Base-by-base conservation (phyloP, 2,888 invertebrate species). In the Drosophila merina region DNA sequence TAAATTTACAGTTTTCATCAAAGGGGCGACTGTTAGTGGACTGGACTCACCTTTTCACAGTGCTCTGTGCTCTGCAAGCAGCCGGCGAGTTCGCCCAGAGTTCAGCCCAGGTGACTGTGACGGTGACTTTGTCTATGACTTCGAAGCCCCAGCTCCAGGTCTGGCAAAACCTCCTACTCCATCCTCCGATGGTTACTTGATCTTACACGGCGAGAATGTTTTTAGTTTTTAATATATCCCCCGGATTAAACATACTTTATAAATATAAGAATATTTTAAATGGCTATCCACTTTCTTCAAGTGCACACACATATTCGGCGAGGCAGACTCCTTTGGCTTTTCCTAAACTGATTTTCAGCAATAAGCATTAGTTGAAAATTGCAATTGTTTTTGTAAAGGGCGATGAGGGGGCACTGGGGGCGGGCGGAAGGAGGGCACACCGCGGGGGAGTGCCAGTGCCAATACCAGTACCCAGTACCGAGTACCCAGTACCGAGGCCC, bases 1-100 rank as follows among this genome's bases (percentile, higher is more conserved):
- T 88, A 89, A 89, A 90, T 89, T 89, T 90, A 90, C 90, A 89
- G 89, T 89, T 89, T 89, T 89, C 90, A 90, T 88, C 89, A 90
- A 89, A 89, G 83, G 84, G 70, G 76, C 87, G 88, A 88, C 82
- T 83, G 79, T 85, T 87, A 85, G 87, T 87, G 76, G 82, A 83
- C 89, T 89, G 89, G 86, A 89, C 88, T 89, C 89, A 86, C 89
- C 89, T 88, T 89, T 84, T 81, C 85, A 86, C 88, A 83, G 79
- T 77, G 81, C 79, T 45, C 64, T 50, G 64, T 62, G 60, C 60
- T 60, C 60, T 42, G 60, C 60, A 40, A 60, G 62, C 79, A 79
- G 84, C 67, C 63, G 51, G 66, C 38, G 67, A 66, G 64, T 64
- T 64, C 67, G 84, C 83, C 80, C 79, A 83, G 81, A 88, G 88